Base-by-base conservation (phyloP, 2,888 invertebrate species). In the Drosophila anomalata region DNA sequence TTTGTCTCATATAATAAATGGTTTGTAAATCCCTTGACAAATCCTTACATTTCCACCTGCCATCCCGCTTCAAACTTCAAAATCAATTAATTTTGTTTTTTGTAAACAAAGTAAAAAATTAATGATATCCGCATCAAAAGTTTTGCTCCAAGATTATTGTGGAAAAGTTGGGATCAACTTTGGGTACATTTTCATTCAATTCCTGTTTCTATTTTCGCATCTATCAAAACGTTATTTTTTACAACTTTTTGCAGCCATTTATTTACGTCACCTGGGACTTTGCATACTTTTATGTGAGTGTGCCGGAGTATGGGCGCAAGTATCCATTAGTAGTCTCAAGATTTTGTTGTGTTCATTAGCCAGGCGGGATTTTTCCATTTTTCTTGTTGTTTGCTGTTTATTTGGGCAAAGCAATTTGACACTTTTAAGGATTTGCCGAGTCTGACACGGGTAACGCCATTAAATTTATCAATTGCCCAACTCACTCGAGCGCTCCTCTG, bases 371-470 rank as follows among this genome's bases (percentile, higher is more conserved):
- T 48, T 67, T 59, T 53, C 48, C 50, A 41, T 50, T 62, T 75
- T 57, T 59, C 52, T 67, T 60, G 17, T 54, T 56, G 62, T 79
- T 58, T 61, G 33, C 65, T 63, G 62, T 85, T 88, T 86, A 67
- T 61, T 86, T 69, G 63, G 87, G 86, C 73, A 33, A 53, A 57
- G 63, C 87, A 73, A 88, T 83, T 87, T 88, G 89, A 84, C 76
- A 87, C 72, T 87, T 77, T 82, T 76, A 89, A 75, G 83, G 83
- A 87, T 85, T 89, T 84, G 56, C 68, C 52, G 62, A 70, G 79
- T 70, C 85, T 84, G 83, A 87, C 83, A 89, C 77, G 88, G 89
- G 89, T 87, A 89, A 89, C 88, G 87, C 89, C 83, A 89, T 84
- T 89, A 84, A 84, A 87, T 84, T 85, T 87, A 89, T 89, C 83